Conservation (phyloP, 2,888 invertebrate genomes). For the Scaptomyza tumidula region DNA sequence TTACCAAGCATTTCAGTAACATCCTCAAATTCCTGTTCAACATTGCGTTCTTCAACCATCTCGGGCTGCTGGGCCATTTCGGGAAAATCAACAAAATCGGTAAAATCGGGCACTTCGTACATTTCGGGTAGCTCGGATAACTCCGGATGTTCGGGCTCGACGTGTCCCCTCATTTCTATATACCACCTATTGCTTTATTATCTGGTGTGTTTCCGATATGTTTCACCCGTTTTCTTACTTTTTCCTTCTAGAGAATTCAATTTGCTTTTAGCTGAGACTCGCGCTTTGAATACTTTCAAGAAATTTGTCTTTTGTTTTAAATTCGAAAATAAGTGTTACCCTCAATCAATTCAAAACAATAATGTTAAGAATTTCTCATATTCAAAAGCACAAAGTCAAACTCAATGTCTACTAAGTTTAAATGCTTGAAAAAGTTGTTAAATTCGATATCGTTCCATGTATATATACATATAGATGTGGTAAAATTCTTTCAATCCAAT, state of each 20-base stretch:
- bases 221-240: too few relatives aligned
- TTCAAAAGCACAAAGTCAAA: not conserved
- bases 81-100: not conserved
- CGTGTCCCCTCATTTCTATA: not conserved
- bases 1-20: not conserved
- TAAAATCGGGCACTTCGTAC: not conserved
- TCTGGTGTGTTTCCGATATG: too few relatives aligned
- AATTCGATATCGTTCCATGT: not conserved
- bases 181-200: too few relatives aligned
- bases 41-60: too few relatives aligned
- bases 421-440: not conserved
- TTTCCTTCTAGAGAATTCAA: too few relatives aligned
- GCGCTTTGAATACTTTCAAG: too few relatives aligned
- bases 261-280: too few relatives aligned
- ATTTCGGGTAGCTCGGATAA: not conserved
- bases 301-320: not conserved
- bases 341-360: too few relatives aligned
- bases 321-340: not conserved
- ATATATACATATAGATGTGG: too few relatives aligned
- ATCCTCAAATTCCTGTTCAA: not conserved
- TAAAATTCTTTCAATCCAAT: too few relatives aligned
- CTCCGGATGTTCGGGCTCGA: not conserved
- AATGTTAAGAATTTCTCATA: not conserved
- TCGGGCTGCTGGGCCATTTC: not conserved
- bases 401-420: not conserved